Conservation (phyloP, 1,140 invertebrate species). For the Brachystomella parvula region DNA sequence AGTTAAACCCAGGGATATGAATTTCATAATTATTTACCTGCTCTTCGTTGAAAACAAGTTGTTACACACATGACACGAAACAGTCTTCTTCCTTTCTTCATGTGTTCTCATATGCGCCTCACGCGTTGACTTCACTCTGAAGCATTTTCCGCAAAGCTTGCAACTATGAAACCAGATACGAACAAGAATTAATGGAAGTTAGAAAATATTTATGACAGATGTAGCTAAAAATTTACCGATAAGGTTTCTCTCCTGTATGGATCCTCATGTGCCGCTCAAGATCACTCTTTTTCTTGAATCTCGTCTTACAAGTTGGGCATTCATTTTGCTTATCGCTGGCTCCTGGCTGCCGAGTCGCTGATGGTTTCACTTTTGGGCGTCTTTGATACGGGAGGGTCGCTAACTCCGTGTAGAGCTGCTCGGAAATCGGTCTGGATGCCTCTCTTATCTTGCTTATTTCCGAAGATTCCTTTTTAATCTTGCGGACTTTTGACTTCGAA, state of each 20-base stretch:
- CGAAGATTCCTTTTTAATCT: too few species aligned
- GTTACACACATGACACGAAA: constrained; percentile 53
- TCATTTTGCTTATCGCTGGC: constrained; percentile 15
- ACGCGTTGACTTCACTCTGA: constrained; percentile 57
- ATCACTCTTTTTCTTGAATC: constrained; percentile 50
- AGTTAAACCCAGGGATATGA: not conserved
- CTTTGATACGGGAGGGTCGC: constrained; percentile 36
- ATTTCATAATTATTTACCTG: constrained; percentile 31
- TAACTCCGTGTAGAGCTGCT: constrained; percentile 44
- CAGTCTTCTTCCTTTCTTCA: constrained; percentile 49
- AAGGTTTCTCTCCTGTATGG: constrained; percentile 62
- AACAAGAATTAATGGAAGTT: too few species aligned
- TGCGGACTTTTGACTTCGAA: too few species aligned
- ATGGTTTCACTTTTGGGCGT: constrained; percentile 8
- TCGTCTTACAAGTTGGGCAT: constrained; percentile 43
- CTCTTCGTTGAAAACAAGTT: constrained; percentile 54
- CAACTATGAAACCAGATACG: too few species aligned
- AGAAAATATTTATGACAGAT: too few species aligned
- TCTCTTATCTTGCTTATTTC: constrained; percentile 40
- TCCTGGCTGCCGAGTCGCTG: not conserved
- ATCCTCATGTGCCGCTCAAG: constrained; percentile 50
- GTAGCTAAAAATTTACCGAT: constrained; percentile 41
- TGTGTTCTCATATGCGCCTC: constrained; percentile 55
- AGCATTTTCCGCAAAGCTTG: not conserved
- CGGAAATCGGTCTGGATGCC: constrained; percentile 33